Conservation (phyloP, 2,797 vertebrate species). For the Semaprochilodus insignis region DNA sequence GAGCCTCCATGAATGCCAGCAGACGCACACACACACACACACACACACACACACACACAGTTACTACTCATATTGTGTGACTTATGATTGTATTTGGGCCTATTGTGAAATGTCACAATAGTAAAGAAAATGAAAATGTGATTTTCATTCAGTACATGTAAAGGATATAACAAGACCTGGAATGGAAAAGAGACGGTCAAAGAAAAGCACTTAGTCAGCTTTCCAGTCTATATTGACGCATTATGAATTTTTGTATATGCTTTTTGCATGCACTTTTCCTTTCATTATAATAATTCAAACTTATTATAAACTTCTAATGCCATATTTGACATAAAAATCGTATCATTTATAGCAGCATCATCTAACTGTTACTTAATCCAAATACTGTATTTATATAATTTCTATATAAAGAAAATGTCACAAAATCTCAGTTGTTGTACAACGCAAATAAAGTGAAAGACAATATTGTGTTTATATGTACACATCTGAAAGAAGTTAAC, state of each 20-base stretch:
- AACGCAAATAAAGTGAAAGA: too few relatives aligned
- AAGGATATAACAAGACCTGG: not conserved
- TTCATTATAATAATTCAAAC: too few relatives aligned
- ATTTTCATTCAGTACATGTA: not conserved
- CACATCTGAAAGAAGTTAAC: too few relatives aligned
- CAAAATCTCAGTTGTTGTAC: too few relatives aligned
- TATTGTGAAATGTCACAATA: not conserved
- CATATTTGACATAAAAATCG: too few relatives aligned
- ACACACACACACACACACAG: slow-evolving; percentile 18
- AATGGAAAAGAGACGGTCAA: not conserved
- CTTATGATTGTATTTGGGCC: not conserved
- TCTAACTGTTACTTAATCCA: too few relatives aligned
- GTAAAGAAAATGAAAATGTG: not conserved
- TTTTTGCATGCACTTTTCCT: not conserved
- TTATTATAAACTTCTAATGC: too few relatives aligned
- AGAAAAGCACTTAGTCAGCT: not conserved
- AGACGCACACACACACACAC: slow-evolving; percentile 26
- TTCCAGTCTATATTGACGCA: not conserved
- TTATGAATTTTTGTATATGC: not conserved
- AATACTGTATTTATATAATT: too few relatives aligned
- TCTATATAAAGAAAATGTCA: too few relatives aligned
- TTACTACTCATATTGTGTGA: not conserved
- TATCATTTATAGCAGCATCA: too few relatives aligned
- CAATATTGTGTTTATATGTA: too few relatives aligned
- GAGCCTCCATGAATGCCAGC: slow-evolving; percentile 42